phyloP scores from a whole-genome alignment of 2,113 vertebrate genomes.

The Tor tambroides region DNA sequence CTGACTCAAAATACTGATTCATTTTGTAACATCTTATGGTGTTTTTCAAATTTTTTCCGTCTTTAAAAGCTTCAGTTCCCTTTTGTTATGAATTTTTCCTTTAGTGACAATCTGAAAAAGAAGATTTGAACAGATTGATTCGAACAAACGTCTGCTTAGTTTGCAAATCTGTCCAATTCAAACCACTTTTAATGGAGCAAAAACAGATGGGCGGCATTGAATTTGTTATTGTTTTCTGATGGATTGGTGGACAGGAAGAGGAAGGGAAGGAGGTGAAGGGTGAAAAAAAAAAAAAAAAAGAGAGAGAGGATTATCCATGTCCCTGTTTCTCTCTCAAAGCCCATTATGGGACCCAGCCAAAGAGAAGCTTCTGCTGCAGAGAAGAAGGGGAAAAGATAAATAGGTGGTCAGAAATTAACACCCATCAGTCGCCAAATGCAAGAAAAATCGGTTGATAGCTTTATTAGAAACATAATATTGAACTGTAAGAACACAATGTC shows the following conservation, averaged over 20 bases:
- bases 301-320: conserved; percentile 28
- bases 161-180: background rate
- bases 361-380: background rate
- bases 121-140: background rate
- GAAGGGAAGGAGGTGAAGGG: background rate
- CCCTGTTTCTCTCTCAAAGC: conserved; percentile 35
- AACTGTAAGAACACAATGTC: background rate
- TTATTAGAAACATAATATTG: background rate
- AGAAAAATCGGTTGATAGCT: background rate
- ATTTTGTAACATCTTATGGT: background rate
- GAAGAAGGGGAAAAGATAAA: background rate
- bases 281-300: background rate
- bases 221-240: conserved; percentile 21
- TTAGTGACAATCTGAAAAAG: conserved; percentile 4
- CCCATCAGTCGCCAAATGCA: background rate
- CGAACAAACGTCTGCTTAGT: background rate
- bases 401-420: background rate
- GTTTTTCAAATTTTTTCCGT: background rate
- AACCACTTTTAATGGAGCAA: conserved; percentile 3
- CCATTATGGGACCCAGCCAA: conserved; percentile 16
- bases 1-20: background rate
- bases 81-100: background rate
- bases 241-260: conserved; percentile 5
- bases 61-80: background rate
- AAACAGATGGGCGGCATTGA: background rate